Conservation (phyloP, 1,140 invertebrate genomes). For the Bradynema listronoti region DNA sequence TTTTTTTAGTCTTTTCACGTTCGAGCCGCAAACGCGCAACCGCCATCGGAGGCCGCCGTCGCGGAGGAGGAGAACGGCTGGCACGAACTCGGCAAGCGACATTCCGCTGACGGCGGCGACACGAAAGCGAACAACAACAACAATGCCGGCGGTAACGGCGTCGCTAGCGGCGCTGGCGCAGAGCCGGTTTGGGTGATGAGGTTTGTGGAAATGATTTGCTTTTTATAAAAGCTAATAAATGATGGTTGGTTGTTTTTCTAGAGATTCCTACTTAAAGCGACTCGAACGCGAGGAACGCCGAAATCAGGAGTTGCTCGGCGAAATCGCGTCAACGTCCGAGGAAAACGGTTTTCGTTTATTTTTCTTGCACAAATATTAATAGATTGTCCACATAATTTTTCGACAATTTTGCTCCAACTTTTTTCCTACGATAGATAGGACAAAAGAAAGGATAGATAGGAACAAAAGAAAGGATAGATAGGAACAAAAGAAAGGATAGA, state of each 20-base stretch:
- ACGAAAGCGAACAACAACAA: slow-evolving; percentile 1
- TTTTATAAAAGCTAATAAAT: not conserved
- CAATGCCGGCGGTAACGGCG: slow-evolving; percentile 6
- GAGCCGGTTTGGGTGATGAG: slow-evolving; percentile 55
- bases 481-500: not conserved
- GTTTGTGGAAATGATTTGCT: slow-evolving; percentile 8
- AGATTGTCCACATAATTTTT: too few relatives aligned
- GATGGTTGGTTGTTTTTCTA: slow-evolving; percentile 9
- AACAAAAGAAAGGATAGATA: not conserved
- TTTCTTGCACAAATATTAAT: too few relatives aligned
- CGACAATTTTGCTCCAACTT: too few relatives aligned
- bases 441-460: not conserved
- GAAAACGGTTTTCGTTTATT: slow-evolving; percentile 16
- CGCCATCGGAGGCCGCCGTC: not conserved
- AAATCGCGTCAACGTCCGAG: not conserved
- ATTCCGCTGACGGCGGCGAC: slow-evolving; percentile 9
- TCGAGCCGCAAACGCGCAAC: slow-evolving; percentile 12
- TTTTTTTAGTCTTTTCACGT: too few relatives aligned
- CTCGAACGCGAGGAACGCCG: slow-evolving; percentile 49
- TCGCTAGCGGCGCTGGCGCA: slow-evolving; percentile 40
- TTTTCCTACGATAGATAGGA: too few relatives aligned
- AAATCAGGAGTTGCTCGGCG: slow-evolving; percentile 6
- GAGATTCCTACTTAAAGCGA: slow-evolving; percentile 52
- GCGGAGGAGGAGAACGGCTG: slow-evolving; percentile 37
- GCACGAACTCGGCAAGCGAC: slow-evolving; percentile 7